Base-by-base conservation (phyloP, 1,140 invertebrate species). In the Nasonia giraulti region DNA sequence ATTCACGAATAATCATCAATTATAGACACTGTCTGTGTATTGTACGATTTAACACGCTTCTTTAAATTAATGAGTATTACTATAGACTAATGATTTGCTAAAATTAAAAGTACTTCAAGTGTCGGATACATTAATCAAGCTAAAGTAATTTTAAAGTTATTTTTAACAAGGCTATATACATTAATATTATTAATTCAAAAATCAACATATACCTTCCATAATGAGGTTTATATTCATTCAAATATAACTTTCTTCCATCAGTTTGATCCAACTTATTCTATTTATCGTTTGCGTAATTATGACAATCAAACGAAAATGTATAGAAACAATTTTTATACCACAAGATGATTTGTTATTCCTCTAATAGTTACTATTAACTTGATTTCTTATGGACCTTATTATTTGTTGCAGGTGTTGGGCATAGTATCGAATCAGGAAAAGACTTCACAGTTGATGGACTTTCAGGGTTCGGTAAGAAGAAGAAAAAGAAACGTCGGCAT, bases 401-500 rank as follows among this genome's bases (percentile, higher is more conserved):
- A 17, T 33, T 0, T 79, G 23, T 90, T 93, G 33, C 93, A 95
- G 95, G 93, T 85, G 88, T 94, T 40, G 91, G 90, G 17, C 94
- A 95, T 86, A 91, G 91, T 86, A 93, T 95, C 89, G 95, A 95
- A 80, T 93, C 94, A 40, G 93, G 93, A 81, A 96, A 97, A 91
- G 96, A 96, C 87, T 96, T 96, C 90, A 95, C 95, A 62, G 94
- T 96, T 66, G 96, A 97, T 91, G 95, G 95, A 23, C 93, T 97
- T 86, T 95, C 95, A 71, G 95, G 95, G 79, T 97, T 96, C 93
- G 96, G 95, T 87, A 97, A 97, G 91, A 97, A 98, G 94, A 98
- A 98, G 92, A 98, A 98, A 94, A 98, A 98, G 94, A 97, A 98
- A 91, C 95, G 97, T 90, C 95, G 97, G 90, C 96, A 97, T 93